Evolutionary conservation across 1,140 invertebrate genomes (phyloP).

Genomic region (Eurosta solidaginis): DNA sequence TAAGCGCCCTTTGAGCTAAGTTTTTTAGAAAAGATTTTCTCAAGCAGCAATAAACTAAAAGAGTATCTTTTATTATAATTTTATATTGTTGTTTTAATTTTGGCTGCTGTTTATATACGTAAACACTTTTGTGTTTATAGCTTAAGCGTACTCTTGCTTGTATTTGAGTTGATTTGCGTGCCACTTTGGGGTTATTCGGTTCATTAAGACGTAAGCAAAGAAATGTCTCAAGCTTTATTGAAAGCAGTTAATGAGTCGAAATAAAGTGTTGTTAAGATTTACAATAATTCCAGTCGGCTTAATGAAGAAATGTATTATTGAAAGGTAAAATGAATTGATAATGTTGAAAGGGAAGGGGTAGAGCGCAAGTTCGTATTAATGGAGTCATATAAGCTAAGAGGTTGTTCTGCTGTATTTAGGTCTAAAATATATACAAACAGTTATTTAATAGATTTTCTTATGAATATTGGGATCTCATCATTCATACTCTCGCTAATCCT

Average conservation of each 20-base stretch:
- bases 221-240: not conserved
- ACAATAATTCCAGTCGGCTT: not conserved
- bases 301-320: not conserved
- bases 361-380: no score
- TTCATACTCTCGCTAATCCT: no score
- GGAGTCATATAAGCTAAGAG: no score
- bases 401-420: no score
- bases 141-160: not conserved
- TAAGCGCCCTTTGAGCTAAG: no score
- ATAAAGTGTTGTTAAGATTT: not conserved
- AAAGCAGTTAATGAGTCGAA: not conserved
- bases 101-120: not conserved
- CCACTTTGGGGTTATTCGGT: constrained; percentile 7
- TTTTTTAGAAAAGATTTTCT: no score
- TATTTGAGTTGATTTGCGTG: not conserved
- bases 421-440: no score
- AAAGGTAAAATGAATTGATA: not conserved
- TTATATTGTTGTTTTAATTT: no score
- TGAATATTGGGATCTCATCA: no score
- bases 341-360: not conserved
- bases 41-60: no score
- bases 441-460: no score
- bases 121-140: no score
- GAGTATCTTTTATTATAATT: not conserved
- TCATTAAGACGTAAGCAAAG: not conserved